Conservation (phyloP, 2,888 invertebrate species). For the Tuta absoluta region DNA sequence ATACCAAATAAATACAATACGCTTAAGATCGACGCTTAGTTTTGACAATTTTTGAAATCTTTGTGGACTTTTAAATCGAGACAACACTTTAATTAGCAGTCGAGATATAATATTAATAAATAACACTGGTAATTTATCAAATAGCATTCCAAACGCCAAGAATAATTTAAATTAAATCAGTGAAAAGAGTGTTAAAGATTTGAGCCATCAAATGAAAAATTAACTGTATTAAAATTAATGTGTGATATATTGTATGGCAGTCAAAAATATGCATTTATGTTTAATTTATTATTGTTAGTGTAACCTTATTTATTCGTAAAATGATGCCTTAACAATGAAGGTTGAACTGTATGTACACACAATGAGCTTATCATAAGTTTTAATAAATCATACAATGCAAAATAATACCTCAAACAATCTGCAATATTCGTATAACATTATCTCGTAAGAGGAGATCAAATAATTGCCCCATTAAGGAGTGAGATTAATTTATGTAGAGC, state of each 20-base stretch:
- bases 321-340: neutral
- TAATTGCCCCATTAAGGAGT: slow-evolving; percentile 9
- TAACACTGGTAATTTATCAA: neutral
- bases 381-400: neutral
- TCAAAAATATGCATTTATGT: neutral
- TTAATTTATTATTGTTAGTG: neutral
- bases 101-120: neutral
- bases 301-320: slow-evolving; percentile 1
- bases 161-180: neutral
- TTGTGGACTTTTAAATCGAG: slow-evolving; percentile 9
- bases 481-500: slow-evolving; percentile 11
- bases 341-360: slow-evolving; percentile 5
- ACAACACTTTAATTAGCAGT: neutral
- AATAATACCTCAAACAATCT: neutral
- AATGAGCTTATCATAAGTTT: slow-evolving; percentile 3
- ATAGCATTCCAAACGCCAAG: slow-evolving; percentile 15
- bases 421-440: neutral
- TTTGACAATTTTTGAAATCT: slow-evolving; percentile 5
- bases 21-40: slow-evolving; percentile 16
- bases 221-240: neutral
- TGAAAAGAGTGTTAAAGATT: neutral
- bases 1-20: slow-evolving; percentile 16
- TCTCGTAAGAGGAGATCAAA: neutral
- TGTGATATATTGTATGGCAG: neutral
- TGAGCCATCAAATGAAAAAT: neutral